Evolutionary conservation across 1,140 invertebrate genomes (phyloP).

Genomic region (Adoxophyes honmai): DNA sequence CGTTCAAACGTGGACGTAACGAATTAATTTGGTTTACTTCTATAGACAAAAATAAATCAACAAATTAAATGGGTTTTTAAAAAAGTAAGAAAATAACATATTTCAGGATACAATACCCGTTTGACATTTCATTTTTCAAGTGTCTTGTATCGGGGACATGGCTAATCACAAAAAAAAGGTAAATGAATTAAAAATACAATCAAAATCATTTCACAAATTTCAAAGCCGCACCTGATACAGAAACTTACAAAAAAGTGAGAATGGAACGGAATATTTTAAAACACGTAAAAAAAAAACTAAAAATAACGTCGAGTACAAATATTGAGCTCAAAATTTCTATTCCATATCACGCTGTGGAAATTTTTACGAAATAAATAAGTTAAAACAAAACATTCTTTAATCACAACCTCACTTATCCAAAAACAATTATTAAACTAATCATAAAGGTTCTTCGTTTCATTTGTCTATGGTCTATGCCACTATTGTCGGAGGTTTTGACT

Average conservation of each 20-base stretch:
- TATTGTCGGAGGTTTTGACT: no score
- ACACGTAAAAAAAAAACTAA: slow-evolving; percentile 25
- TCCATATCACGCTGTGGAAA: slow-evolving; percentile 22
- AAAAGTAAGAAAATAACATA: slow-evolving; percentile 11
- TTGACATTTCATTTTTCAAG: not conserved
- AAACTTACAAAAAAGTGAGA: slow-evolving; percentile 17
- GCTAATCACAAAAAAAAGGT: no score
- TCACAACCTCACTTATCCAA: slow-evolving; percentile 29
- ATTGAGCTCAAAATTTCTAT: slow-evolving; percentile 28
- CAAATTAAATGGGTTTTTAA: slow-evolving; percentile 5
- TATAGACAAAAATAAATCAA: not conserved
- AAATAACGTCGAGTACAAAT: slow-evolving; percentile 10
- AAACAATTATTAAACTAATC: slow-evolving; percentile 20
- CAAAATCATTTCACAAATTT: no score
- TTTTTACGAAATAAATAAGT: slow-evolving; percentile 26
- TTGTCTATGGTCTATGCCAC: slow-evolving; percentile 5
- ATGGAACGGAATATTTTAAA: slow-evolving; percentile 34
- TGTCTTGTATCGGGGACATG: no score
- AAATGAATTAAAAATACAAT: no score
- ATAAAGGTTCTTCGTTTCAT: slow-evolving; percentile 14
- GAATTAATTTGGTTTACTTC: not conserved
- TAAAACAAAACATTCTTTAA: slow-evolving; percentile 21
- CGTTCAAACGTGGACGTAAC: no score
- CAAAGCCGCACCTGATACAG: no score
- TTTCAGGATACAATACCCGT: not conserved